Conservation (phyloP, 2,888 invertebrate genomes). For the Agrotis ipsilon region DNA sequence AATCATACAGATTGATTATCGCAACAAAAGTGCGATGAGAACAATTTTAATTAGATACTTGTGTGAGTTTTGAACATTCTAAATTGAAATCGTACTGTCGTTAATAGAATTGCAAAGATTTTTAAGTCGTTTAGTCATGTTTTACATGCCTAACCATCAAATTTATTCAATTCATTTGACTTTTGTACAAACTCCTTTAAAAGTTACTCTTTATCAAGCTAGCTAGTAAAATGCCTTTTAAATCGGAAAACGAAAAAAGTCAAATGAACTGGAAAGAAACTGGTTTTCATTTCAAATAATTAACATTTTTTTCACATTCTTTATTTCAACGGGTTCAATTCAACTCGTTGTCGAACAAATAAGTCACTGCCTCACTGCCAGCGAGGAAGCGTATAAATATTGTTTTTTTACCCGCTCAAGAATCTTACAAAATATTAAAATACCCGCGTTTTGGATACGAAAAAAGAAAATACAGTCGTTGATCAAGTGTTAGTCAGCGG, state of each 20-base stretch:
- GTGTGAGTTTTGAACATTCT: too few relatives aligned
- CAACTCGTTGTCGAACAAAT: background rate
- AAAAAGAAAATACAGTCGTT: too few relatives aligned
- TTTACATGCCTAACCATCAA: background rate
- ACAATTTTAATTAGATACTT: too few relatives aligned
- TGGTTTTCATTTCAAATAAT: conserved; percentile 31
- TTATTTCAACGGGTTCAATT: conserved; percentile 38
- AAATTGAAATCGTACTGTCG: background rate
- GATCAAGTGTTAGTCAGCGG: too few relatives aligned
- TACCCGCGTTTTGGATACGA: too few relatives aligned
- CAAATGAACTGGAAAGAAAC: conserved; percentile 8
- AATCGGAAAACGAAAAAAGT: conserved; percentile 21
- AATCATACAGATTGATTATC: too few relatives aligned
- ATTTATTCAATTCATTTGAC: background rate
- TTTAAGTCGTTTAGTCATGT: too few relatives aligned
- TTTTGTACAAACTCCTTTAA: background rate
- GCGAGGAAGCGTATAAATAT: background rate
- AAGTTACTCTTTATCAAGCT: background rate
- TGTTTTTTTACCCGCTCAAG: too few relatives aligned
- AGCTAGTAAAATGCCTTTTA: background rate
- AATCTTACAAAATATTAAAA: too few relatives aligned
- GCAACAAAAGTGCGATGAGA: too few relatives aligned
- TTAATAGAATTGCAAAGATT: background rate
- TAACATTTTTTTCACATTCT: conserved; percentile 29
- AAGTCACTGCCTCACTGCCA: background rate